These are phyloP conservation scores for Sussaba pulchella DNA, from an alignment of 2,888 invertebrate species.

Conservation along the genomic window DNA sequence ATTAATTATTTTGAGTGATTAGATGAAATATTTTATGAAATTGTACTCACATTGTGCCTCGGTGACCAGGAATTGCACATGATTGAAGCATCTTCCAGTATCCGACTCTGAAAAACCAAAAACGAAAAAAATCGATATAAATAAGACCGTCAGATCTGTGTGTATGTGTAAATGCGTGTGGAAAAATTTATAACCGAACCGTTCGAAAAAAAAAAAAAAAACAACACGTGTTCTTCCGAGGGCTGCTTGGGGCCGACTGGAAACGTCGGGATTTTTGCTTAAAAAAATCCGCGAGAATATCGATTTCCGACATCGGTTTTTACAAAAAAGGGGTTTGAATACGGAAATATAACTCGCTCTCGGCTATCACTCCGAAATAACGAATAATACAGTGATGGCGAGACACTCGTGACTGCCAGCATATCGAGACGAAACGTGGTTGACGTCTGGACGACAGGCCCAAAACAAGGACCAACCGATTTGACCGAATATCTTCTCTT, in stretches of 20 bases:
- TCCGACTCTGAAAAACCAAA: conserved; percentile 90
- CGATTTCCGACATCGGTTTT: conserved; percentile 51
- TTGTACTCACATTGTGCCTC: conserved; percentile 93
- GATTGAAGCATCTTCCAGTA: conserved; percentile 95
- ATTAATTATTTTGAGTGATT: background rate
- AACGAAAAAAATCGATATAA: conserved; percentile 26
- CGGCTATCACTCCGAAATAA: conserved; percentile 8
- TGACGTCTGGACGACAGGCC: conserved; percentile 36
- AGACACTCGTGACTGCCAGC: conserved; percentile 15
- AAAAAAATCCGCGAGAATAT: conserved; percentile 37
- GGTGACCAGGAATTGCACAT: conserved; percentile 97
- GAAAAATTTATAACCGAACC: background rate
- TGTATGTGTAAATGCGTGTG: background rate
- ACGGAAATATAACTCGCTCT: conserved; percentile 36
- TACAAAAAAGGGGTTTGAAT: background rate
- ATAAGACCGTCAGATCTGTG: background rate
- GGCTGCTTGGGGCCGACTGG: conserved; percentile 27
- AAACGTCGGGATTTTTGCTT: background rate
- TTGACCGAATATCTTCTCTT: background rate
- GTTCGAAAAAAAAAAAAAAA: too few species aligned
- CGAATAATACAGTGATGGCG: conserved; percentile 25
- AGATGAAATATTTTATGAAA: background rate
- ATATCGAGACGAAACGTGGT: background rate
- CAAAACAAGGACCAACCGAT: conserved; percentile 37
- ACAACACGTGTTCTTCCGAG: conserved; percentile 12